Conservation (phyloP, 2,888 invertebrate species). For the Hyppa rectilinea region DNA sequence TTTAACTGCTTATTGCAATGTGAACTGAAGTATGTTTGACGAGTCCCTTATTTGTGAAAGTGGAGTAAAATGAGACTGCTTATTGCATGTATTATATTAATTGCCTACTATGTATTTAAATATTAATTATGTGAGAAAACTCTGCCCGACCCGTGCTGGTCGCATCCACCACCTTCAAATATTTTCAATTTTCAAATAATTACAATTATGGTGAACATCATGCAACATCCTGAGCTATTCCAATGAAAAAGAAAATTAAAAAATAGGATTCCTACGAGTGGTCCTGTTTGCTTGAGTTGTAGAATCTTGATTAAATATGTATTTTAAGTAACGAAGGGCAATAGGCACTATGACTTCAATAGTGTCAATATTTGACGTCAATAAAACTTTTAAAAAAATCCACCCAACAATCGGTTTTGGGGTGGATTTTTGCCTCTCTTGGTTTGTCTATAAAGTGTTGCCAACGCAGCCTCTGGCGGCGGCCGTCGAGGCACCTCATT, state of each 20-base stretch:
- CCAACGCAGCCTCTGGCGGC: not conserved
- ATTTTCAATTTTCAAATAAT: not conserved
- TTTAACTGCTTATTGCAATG: not conserved
- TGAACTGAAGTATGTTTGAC: slow-evolving; percentile 2
- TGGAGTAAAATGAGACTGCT: slow-evolving; percentile 37
- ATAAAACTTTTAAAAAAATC: not conserved
- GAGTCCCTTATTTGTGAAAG: slow-evolving; percentile 37
- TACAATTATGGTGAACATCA: not conserved
- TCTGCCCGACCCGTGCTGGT: not conserved
- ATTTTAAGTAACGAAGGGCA: not conserved
- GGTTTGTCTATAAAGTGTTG: not conserved
- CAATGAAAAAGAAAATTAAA: no score
- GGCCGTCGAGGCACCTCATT: not conserved
- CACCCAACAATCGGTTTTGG: no score
- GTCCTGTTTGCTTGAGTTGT: no score
- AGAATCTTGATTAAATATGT: not conserved
- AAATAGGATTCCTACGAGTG: no score
- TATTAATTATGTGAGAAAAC: slow-evolving; percentile 5
- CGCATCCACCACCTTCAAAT: not conserved
- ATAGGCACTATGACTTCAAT: not conserved
- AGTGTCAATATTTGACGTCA: not conserved
- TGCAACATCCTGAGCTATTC: not conserved
- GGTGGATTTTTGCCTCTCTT: no score
- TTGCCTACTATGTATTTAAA: slow-evolving; percentile 25
- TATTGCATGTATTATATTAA: slow-evolving; percentile 29